Evolutionary conservation across 2,113 vertebrate genomes (phyloP), one percentile per base, ranked within the genome.

Genomic region (Kobus ellipsiprymnus): DNA sequence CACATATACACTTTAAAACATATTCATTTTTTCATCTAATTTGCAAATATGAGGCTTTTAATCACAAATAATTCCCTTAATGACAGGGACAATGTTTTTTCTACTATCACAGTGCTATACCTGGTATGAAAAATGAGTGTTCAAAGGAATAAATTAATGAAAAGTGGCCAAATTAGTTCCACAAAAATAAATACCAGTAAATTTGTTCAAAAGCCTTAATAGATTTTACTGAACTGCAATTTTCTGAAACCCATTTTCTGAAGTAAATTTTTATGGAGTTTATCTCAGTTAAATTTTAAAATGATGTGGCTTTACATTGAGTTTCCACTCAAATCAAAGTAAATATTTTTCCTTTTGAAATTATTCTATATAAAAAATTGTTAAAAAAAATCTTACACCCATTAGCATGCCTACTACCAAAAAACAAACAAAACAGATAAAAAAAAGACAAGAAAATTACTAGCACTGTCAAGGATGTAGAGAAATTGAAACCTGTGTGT

Each of bases 121-220:
- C 44, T 82, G 29, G 9, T 46, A 60, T 52, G 15, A 60, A 87
- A 93, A 90, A 77, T 71, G 23, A 50, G 36, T 81, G 17, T 90
- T 95, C 86, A 95, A 82, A 91, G 29, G 19, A 87, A n/a, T 15
- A 90, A 92, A 89, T 85, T 81, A 90, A 74, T 83, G 5, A 46
- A 95, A 92, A 48, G 12, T n/a, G 40, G 29, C 2, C 67, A 74
- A 60, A 85, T 55, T 36, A 36, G 30, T 29, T 95, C 30, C 62
- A 96, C 6, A 80, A 83, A 93, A 93, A 91, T 46, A 62, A 96
- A 91, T 87, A 82, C 44, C 54, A 74, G 12, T 52, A 81, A 94
- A 92, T 36, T 80, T 81, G 23, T 60, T 95, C 77, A 96, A 92
- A 82, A 83, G 23, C 33, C 36, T 50, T 57, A 83, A 80, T 30